Evolutionary conservation across 2,797 vertebrate genomes (phyloP).

Genomic region (Synanceia verrucosa): DNA sequence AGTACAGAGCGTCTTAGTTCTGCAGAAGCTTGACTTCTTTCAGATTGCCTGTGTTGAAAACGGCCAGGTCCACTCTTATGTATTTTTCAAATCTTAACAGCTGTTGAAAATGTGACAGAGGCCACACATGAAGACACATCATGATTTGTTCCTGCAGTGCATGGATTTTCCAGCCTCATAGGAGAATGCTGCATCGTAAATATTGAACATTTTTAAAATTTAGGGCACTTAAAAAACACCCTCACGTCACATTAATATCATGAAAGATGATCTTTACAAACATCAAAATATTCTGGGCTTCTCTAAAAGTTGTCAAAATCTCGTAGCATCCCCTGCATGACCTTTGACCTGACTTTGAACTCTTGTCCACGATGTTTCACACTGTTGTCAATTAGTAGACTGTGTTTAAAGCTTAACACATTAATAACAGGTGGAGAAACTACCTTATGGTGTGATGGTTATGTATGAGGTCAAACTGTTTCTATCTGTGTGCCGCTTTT

Average conservation of each 20-base stretch:
- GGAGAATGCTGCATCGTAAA: background rate
- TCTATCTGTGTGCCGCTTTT: slow-evolving; percentile 18
- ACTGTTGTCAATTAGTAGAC: background rate
- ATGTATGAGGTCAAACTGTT: slow-evolving; percentile 8
- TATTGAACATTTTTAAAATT: background rate
- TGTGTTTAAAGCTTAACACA: background rate
- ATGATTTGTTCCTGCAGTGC: background rate
- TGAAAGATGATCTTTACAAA: no score
- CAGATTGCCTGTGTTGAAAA: no score
- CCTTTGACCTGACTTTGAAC: no score
- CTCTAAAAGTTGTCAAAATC: no score
- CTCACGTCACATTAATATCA: no score
- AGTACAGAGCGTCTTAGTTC: background rate
- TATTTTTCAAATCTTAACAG: background rate
- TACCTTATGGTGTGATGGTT: background rate
- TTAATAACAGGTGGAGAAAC: background rate
- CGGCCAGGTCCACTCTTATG: no score
- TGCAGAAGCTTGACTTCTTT: background rate
- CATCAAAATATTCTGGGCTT: no score
- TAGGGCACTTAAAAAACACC: no score
- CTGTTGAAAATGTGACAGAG: background rate
- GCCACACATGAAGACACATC: no score
- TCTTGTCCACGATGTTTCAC: no score
- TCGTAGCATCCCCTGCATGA: no score
- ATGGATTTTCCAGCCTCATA: no score